A percentile compares a stretch with the other conserved stretches of the same genome.
These are phyloP conservation scores for Guaruba guarouba DNA, from an alignment of 2,113 vertebrate genomes.

Conservation along the genomic window DNA sequence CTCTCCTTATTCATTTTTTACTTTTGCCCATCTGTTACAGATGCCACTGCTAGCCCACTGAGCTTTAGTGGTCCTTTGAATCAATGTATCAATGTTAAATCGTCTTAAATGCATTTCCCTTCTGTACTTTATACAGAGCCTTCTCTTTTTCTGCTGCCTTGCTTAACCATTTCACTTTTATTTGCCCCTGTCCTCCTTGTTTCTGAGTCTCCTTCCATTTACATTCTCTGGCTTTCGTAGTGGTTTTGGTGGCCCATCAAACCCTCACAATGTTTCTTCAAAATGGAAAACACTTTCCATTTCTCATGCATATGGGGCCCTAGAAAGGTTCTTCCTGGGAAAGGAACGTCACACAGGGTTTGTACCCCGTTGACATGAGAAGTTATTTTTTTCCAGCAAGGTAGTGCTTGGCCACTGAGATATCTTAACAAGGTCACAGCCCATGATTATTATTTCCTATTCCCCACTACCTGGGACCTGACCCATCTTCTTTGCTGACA, in stretches of 20 bases:
- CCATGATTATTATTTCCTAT: background rate
- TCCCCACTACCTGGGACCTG: fast-evolving
- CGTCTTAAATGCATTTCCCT: background rate
- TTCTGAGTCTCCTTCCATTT: background rate
- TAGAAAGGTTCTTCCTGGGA: background rate
- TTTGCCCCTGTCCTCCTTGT: background rate
- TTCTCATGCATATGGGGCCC: background rate
- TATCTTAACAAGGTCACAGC: background rate
- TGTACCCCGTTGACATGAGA: background rate
- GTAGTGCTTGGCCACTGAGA: background rate
- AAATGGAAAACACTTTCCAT: background rate
- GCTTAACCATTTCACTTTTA: background rate
- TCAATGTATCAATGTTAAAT: background rate
- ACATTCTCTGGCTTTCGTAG: background rate
- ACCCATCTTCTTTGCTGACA: background rate
- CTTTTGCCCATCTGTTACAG: background rate
- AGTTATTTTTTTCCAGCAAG: background rate
- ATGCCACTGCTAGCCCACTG: background rate
- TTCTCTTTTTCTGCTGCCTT: background rate
- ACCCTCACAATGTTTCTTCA: background rate
- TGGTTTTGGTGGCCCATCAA: background rate
- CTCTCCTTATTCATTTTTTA: background rate
- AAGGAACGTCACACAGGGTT: background rate
- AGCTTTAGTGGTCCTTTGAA: background rate
- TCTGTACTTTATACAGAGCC: background rate